These are phyloP conservation scores for Perca schrenkii DNA, from an alignment of 2,113 vertebrate species.

Conservation along the genomic window DNA sequence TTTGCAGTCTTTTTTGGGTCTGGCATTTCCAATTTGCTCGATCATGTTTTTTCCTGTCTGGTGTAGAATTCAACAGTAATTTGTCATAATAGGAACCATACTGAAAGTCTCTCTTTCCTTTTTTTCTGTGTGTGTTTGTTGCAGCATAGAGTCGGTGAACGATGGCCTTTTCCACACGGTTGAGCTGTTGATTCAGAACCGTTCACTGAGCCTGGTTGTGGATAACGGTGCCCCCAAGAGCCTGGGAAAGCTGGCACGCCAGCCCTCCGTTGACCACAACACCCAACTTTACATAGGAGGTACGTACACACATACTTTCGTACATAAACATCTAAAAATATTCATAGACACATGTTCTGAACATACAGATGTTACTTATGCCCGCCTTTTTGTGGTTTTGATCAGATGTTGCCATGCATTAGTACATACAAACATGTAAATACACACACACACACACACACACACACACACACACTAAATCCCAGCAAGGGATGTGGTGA, in stretches of 20 bases:
- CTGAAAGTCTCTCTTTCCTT: conserved; percentile 42
- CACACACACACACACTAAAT: not conserved
- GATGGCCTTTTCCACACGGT: conserved; percentile 96
- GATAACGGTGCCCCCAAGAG: conserved; percentile 95
- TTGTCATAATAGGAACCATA: conserved; percentile 48
- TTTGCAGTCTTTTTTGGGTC: conserved; percentile 61
- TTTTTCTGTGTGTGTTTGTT: conserved; percentile 37
- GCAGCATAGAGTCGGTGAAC: conserved; percentile 95
- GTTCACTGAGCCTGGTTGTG: conserved; percentile 94
- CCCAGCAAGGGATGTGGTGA: conserved; percentile 39
- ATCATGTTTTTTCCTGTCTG: conserved; percentile 41
- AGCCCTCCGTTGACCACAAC: conserved; percentile 89
- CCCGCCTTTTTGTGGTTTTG: conserved; percentile 27
- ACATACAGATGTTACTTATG: conserved; percentile 16
- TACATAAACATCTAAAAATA: not conserved
- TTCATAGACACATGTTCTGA: not conserved
- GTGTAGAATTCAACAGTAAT: conserved; percentile 50
- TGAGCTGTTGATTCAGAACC: conserved; percentile 95
- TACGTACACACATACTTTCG: conserved; percentile 59
- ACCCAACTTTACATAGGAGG: conserved; percentile 97
- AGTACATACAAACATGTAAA: conserved; percentile 17
- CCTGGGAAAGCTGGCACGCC: conserved; percentile 94
- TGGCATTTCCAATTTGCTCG: conserved; percentile 44
- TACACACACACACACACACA: not conserved
- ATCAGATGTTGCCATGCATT: conserved; percentile 11